Percentiles rank a stretch among this genome's conserved stretches.
Evolutionary conservation across 2,113 vertebrate genomes (phyloP).

Genomic region (Ceyx cyanopectus): DNA sequence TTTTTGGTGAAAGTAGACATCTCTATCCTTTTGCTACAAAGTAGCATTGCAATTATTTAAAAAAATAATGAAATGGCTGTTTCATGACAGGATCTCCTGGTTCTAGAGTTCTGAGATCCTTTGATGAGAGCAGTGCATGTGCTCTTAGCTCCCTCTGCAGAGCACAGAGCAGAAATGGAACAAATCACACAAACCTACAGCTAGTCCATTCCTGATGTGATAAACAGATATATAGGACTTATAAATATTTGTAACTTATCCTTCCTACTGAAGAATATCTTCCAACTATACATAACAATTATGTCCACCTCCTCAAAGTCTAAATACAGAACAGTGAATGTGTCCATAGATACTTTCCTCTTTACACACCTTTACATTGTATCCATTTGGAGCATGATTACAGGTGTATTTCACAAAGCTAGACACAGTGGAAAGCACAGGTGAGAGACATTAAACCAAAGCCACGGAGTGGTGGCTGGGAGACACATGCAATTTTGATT

Average conservation of each 20-base stretch:
- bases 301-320: neutral
- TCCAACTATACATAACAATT: neutral
- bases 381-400: neutral
- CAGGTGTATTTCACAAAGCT: neutral
- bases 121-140: neutral
- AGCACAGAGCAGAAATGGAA: neutral
- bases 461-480: neutral
- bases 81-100: neutral
- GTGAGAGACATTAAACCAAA: neutral
- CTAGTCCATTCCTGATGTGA: neutral
- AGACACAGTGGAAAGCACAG: neutral
- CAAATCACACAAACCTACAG: neutral
- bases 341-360: neutral
- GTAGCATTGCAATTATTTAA: neutral
- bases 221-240: neutral
- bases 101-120: neutral
- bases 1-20: neutral
- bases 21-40: neutral
- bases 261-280: neutral
- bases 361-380: neutral
- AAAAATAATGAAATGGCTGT: neutral
- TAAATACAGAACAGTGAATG: neutral
- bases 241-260: neutral
- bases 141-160: constrained; percentile 51
- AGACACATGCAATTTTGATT: neutral